Evolutionary conservation across 92 coral and sea anemone genomes (phyloP).

Genomic region (Blastomussa wellsi): DNA sequence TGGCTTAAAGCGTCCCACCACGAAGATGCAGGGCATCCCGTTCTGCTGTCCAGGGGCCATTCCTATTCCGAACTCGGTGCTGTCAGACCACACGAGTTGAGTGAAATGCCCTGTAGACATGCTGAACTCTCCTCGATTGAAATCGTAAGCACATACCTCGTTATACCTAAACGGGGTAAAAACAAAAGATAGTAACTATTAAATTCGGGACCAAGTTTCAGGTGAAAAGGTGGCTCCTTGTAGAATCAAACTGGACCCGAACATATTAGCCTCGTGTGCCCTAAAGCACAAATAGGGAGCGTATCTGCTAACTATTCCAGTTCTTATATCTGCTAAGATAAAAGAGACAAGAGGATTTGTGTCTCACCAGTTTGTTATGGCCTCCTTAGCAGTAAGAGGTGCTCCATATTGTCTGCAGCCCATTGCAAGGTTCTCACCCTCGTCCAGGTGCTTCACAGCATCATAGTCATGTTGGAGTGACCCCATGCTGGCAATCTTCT

Average conservation of each 20-base stretch:
- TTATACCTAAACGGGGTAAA: conserved; percentile 59
- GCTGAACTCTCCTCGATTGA: conserved; percentile 61
- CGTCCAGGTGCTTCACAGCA: conserved; percentile 64
- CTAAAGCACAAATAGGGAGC: no score
- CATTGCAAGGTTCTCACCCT: conserved; percentile 88
- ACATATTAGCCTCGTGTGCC: no score
- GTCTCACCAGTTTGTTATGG: conserved; percentile 78
- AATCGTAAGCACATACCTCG: conserved; percentile 77
- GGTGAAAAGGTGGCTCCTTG: no score
- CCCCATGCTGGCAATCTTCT: conserved; percentile 68
- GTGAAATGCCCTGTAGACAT: conserved; percentile 80
- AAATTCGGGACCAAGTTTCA: no score
- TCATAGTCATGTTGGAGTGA: conserved; percentile 70
- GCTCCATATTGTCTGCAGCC: conserved; percentile 71
- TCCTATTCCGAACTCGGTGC: conserved; percentile 76
- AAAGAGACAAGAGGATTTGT: neutral
- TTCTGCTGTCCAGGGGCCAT: conserved; percentile 62
- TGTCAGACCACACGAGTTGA: conserved; percentile 81
- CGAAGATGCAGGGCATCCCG: conserved; percentile 73
- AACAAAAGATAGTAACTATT: neutral
- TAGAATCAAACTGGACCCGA: no score
- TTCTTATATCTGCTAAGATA: no score
- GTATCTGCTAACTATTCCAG: no score
- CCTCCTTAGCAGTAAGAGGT: conserved; percentile 76
- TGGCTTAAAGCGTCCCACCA: conserved; percentile 74